Evolutionary conservation across 2,888 invertebrate species (phyloP), one percentile per base, ranked within the genome.

Genomic region (Tiliacea citrago): DNA sequence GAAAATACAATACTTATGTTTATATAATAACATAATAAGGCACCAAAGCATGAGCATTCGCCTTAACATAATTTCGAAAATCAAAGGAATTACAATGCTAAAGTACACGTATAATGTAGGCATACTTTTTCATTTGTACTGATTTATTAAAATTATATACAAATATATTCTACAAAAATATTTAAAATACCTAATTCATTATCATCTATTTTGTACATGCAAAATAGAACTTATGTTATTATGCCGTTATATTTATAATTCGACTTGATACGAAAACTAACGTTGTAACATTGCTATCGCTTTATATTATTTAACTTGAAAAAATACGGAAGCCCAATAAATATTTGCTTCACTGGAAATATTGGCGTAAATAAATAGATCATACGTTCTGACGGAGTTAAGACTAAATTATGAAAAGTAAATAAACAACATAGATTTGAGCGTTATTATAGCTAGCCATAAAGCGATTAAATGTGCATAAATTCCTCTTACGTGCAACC

Each of bases 51-150:
- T 91, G 90, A 92, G 90, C 90, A 90, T 89, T 87, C 75, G 86
- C 90, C 88, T 90, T 86, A 69, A 84, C 49, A 83, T 76, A 82
- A 85, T 80, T 86, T 85, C 71, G 80, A 68, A 73, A 75, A 80
- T 60, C 61, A 81, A 81, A 84, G 70, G 42, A 75, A 81, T 82
- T 77, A 75, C 72, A 73, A 81, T 79, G 79, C 71, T 82, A 79
- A 78, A 74, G 61, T 86, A 71, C 72, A 75, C 49, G 9, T 79
- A 87, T 86, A 88, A 87, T 85, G 82, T 85, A 79, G 78, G 86
- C 78, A 88, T 81, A 79, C 60, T 76, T 88, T 89, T 90, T 86
- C 88, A 85, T 94, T 94, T 94, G 94, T 94, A 94, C 94, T 93
- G 88, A 85, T 90, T 90, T 83, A 88, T 88, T 87, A 84, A 83